Base-by-base conservation (phyloP, 1,140 invertebrate genomes). In the Penaeus japonicus region DNA sequence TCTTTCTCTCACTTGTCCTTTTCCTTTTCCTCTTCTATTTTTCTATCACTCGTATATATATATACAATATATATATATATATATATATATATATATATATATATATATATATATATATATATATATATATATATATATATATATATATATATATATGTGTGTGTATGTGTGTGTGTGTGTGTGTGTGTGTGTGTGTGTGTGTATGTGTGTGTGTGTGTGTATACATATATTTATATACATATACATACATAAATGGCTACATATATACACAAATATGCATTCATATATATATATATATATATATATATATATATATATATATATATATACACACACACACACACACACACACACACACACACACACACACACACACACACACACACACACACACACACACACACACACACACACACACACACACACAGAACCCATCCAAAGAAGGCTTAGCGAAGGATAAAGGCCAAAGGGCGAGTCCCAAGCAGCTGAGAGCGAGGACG, bases 401-500 rank as follows among this genome's bases (percentile, higher is more conserved):
- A 77, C 2, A 77, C 18, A 77, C 5, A 77, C 4, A 77, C 20
- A 75, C 20, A 75, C 70, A 75, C 70, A 75, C n/a, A 78, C 24
- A 78, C 24, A 78, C 75, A 78, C 24, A 78, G 75, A 78, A n/a
- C n/a, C n/a, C n/a, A n/a, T n/a, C n/a, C n/a, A 39, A 39, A 39
- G 35, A 39, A 39, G 7, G 7, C 7, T 7, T 4, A 4, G 35
- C 35, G 7, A 39, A 39, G 35, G 35, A 39, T 39, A 39, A 39
- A 39, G 7, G 35, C 2, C 7, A 39, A 39, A 39, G 7, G 35
- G 7, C 7, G 7, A 39, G 7, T 39, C 2, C 3, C 2, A 39
- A 39, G 7, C 3, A 39, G 35, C 2, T 39, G 35, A 39, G 7
- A 39, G 7, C 35, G 35, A 39, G 35, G 35, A 39, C 2, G 2